Conservation (phyloP, 2,888 invertebrate species). For the Pammene aurita region DNA sequence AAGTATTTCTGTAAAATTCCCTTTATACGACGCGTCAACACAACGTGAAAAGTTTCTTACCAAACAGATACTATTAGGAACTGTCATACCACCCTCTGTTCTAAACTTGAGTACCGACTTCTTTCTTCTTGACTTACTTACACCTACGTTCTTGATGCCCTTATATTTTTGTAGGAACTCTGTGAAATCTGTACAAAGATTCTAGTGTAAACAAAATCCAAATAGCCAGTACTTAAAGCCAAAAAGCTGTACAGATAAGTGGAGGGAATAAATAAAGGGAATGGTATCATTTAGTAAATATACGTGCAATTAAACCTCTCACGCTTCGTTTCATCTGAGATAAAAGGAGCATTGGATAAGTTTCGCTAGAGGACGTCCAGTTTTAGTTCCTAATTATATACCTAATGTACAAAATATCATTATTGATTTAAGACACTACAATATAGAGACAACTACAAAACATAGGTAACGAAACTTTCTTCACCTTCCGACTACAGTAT, state of each 20-base stretch:
- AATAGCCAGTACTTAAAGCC: conserved; percentile 38
- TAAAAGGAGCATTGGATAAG: conserved; percentile 17
- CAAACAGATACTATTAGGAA: no score
- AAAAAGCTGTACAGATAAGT: conserved; percentile 36
- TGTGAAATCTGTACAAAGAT: conserved; percentile 1
- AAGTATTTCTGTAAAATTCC: no score
- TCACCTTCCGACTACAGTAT: no score
- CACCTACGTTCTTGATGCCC: no score
- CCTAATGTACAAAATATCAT: not conserved
- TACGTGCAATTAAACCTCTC: conserved; percentile 40
- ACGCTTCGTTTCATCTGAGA: conserved; percentile 28
- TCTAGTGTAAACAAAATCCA: conserved; percentile 10
- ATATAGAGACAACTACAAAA: no score
- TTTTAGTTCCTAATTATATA: not conserved
- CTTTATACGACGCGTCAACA: no score
- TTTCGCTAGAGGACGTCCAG: not conserved
- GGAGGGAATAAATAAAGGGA: conserved; percentile 38
- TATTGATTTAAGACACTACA: not conserved
- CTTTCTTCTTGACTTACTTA: no score
- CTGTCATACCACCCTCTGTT: no score
- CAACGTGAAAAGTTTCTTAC: no score
- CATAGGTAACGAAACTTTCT: no score
- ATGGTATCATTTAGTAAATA: conserved; percentile 40
- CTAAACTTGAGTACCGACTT: no score
- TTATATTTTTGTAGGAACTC: not conserved